Conservation (phyloP, 1,140 invertebrate genomes). For the Megalonaias nervosa region DNA sequence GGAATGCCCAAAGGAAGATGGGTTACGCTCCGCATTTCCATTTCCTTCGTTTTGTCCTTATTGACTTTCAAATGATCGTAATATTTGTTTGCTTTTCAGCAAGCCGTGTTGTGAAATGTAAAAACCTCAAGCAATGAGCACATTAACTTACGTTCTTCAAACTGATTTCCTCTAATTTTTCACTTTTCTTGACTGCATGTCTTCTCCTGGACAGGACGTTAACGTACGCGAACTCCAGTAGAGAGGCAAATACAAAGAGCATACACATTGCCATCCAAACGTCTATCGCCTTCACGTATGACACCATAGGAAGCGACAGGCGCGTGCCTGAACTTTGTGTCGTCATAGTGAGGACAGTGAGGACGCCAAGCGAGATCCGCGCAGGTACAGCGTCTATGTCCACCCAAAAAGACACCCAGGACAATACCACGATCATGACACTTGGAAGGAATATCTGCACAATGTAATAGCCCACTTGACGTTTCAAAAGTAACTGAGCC, state of each 20-base stretch:
- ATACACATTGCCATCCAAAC: constrained; percentile 92
- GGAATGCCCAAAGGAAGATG: too few relatives aligned
- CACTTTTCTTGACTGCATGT: constrained; percentile 11
- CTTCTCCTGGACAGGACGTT: constrained; percentile 50
- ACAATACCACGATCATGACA: constrained; percentile 92
- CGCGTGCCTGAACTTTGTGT: constrained; percentile 40
- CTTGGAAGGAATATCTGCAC: constrained; percentile 94
- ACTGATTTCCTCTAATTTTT: too few relatives aligned
- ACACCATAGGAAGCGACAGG: constrained; percentile 43
- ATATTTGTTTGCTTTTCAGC: not conserved
- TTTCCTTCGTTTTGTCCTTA: not conserved
- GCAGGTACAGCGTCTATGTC: constrained; percentile 77
- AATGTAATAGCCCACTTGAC: constrained; percentile 84
- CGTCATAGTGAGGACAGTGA: constrained; percentile 58
- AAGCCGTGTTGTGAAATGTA: not conserved
- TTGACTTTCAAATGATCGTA: not conserved
- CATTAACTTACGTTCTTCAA: too few relatives aligned
- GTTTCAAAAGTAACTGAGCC: constrained; percentile 41
- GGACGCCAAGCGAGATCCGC: constrained; percentile 74
- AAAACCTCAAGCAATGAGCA: too few relatives aligned
- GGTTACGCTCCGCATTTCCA: too few relatives aligned
- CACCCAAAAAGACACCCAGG: constrained; percentile 97
- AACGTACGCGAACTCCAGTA: constrained; percentile 89
- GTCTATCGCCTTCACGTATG: constrained; percentile 82
- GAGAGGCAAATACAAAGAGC: constrained; percentile 87